phyloP scores from a whole-genome alignment of 1,140 invertebrate genomes.

The Gryon sp. region DNA sequence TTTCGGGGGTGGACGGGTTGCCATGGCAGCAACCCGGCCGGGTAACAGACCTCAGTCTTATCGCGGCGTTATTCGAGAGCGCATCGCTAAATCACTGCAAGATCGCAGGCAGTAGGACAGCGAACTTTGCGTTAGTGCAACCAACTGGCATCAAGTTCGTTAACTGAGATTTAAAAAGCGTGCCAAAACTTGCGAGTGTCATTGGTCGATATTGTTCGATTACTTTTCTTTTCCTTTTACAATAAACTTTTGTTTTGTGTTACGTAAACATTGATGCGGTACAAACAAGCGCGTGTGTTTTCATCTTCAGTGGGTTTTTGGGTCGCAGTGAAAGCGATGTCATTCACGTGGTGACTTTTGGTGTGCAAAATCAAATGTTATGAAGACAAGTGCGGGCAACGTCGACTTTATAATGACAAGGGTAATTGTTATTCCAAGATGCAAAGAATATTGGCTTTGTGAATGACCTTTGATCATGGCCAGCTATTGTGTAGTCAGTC shows the following conservation, averaged over 20 bases:
- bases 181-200: too few species aligned
- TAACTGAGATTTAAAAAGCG: too few species aligned
- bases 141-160: background rate
- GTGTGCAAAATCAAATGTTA: constrained; percentile 3
- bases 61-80: constrained; percentile 68
- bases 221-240: too few species aligned
- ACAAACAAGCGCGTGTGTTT: constrained; percentile 19
- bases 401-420: constrained; percentile 25
- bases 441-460: too few species aligned
- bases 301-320: constrained; percentile 3
- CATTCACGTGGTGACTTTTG: constrained; percentile 30
- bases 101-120: constrained; percentile 4
- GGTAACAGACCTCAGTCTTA: constrained; percentile 74
- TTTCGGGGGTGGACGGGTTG: constrained; percentile 73
- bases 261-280: constrained; percentile 13
- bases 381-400: constrained; percentile 20
- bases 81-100: background rate
- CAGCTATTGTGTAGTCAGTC: too few species aligned
- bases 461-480: too few species aligned
- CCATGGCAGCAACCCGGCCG: constrained; percentile 77
- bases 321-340: constrained; percentile 14
- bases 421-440: constrained; percentile 35
- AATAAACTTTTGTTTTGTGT: background rate
- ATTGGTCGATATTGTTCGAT: too few species aligned
- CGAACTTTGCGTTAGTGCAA: constrained; percentile 6